Conservation (phyloP, 2,888 invertebrate genomes). For the Pyrrhosoma nymphula region DNA sequence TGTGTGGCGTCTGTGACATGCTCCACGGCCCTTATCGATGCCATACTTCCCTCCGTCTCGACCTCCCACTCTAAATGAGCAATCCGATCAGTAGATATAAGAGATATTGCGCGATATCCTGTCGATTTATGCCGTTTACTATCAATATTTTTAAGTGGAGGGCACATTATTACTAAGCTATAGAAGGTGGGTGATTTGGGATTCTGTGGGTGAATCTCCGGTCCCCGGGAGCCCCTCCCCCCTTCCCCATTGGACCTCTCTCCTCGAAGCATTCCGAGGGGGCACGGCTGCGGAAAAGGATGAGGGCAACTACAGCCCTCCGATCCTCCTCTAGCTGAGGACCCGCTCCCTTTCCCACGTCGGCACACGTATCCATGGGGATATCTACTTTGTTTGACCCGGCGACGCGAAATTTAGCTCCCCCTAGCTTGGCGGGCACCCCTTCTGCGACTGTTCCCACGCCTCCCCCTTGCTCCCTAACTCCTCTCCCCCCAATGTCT, state of each 20-base stretch:
- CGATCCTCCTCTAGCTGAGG: not conserved
- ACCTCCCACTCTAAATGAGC: not conserved
- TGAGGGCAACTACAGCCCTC: not conserved
- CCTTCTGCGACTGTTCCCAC: not conserved
- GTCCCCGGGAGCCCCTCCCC: too few species aligned
- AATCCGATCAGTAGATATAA: not conserved
- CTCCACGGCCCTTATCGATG: not conserved
- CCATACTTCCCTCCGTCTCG: not conserved
- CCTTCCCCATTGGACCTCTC: not conserved
- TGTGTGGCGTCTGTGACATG: too few species aligned
- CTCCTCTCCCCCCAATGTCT: not conserved
- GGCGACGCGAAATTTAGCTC: not conserved
- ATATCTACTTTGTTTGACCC: not conserved
- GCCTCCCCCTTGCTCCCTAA: not conserved
- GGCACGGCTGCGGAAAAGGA: not conserved
- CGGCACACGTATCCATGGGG: too few species aligned
- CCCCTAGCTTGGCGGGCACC: not conserved
- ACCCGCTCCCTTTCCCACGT: not conserved
- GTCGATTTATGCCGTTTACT: not conserved
- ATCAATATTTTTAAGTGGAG: not conserved
- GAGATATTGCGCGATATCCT: not conserved
- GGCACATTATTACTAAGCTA: not conserved
- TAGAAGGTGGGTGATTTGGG: not conserved
- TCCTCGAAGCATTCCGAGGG: not conserved
- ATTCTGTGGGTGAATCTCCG: too few species aligned